Base-by-base conservation (phyloP, 2,797 vertebrate species). In the Acipenser ruthenus region DNA sequence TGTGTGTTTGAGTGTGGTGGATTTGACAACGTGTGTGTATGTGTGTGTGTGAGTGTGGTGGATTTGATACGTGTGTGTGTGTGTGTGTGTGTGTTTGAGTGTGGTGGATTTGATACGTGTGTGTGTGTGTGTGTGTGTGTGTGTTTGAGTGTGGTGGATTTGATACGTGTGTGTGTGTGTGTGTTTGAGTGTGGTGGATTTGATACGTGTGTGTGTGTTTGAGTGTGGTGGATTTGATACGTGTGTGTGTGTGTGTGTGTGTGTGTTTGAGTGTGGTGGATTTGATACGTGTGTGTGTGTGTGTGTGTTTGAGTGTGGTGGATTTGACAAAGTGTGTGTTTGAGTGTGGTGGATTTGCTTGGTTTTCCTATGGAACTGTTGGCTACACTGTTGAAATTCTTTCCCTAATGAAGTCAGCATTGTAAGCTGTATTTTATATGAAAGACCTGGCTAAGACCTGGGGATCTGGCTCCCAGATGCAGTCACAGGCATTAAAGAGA, bases 391-490 rank as follows among this genome's bases (percentile, higher is more conserved):
- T 65, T 23, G 47, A 64, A 73, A 75, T 73, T 72, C 67, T 69
- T 70, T 70, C 51, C 68, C 60, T 15, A 52, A 64, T 66, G 70
- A 74, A 73, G 66, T 65, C 18, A 47, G 58, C n/a, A 53, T 67
- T 12, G 1, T 0, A 5, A 72, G 65, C 62, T 67, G 61, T 64
- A 73, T 37, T 37, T 37, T 37, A 37, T 37, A 50, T 69, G 51
- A 72, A 60, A 66, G 58, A 72, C 53, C 59, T 73, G 70, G 67
- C 12, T 58, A 72, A 65, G 69, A 69, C 64, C 49, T 60, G 18
- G 66, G 64, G 68, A 70, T 71, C 71, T 70, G 69, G 65, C 66
- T 18, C 64, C 70, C 74, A 72, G 63, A 74, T 75, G 71, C 53
- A 6, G 63, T 65, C 63, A 65, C 15, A 18, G 56, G 65, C 49